Base-by-base conservation (phyloP, 2,797 vertebrate species). In the Danionella dracula region DNA sequence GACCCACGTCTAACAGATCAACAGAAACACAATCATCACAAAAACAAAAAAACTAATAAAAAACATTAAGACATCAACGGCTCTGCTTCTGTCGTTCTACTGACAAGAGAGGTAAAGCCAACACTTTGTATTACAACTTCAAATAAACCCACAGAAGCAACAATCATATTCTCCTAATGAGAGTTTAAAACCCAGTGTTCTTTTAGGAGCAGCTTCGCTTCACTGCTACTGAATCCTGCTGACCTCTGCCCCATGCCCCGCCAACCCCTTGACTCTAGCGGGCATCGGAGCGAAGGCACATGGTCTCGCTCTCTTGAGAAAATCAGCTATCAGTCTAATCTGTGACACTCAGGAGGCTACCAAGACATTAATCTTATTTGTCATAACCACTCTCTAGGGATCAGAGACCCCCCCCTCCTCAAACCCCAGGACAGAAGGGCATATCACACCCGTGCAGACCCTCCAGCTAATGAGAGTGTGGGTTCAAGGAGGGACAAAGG, bases 301-400 rank as follows among this genome's bases (percentile, higher is more conserved):
- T 86, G 86, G 81, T 77, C 51, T 66, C 80, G 23, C 23, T 83
- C 87, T 87, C 88, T 78, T 80, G 83, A 84, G 75, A 81, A 85
- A 86, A 84, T 83, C 79, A 73, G 84, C 82, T 83, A 84, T 84
- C 76, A 66, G 64, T 71, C 63, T 75, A 75, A 78, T 78, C 76
- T 78, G 72, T 48, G 59, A 2, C 32, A 70, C 72, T 86, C 86
- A 88, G 84, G 86, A 87, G 88, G 86, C 85, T 83, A 83, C 79
- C 84, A 80, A 83, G 85, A 87, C 88, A 89, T 90, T 89, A 88
- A 89, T 90, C 88, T 90, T 90, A 89, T 90, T 90, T 90, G 89
- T 90, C 87, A 89, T 90, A 90, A 89, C 88, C 80, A 81, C 81
- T 88, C 88, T 86, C 85, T 48, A 51, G 87, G 82, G 87, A 88